These are phyloP conservation scores for Rhabditophanes sp. DNA, from an alignment of 2,888 invertebrate genomes.

Conservation along the genomic window DNA sequence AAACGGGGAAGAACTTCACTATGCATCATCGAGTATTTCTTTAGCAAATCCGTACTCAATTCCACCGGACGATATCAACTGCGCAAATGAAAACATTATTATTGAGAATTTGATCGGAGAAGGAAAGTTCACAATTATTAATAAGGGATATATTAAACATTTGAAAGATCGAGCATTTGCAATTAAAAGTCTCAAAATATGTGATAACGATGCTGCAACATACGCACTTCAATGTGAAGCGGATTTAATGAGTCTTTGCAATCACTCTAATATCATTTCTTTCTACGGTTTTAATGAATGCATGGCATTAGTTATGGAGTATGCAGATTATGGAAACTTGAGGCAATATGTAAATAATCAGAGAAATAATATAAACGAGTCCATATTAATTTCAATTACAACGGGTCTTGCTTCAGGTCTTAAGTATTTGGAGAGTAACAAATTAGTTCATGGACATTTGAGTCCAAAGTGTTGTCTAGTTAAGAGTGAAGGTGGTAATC, in stretches of 20 bases:
- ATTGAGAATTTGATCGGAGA: constrained; percentile 20
- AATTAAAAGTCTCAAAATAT: constrained; percentile 17
- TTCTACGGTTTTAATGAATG: constrained; percentile 8
- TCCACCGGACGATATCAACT: constrained; percentile 1
- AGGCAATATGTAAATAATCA: no score
- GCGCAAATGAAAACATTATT: constrained; percentile 1
- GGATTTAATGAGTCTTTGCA: background rate
- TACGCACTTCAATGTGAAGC: background rate
- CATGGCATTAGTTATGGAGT: no score
- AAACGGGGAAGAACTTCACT: constrained; percentile 5
- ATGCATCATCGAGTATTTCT: constrained; percentile 3
- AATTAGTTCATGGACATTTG: constrained; percentile 31
- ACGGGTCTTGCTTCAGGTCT: constrained; percentile 21
- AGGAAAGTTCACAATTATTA: constrained; percentile 31
- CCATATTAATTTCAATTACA: no score
- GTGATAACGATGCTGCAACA: constrained; percentile 15
- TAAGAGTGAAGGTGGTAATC: constrained; percentile 5
- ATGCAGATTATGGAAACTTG: no score
- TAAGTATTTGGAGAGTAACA: constrained; percentile 20
- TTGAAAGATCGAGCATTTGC: constrained; percentile 14
- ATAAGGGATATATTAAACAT: constrained; percentile 9
- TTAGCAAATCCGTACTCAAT: constrained; percentile 1
- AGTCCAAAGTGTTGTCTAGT: constrained; percentile 24
- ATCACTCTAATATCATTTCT: background rate
- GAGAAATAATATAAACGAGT: no score